Evolutionary conservation across 2,113 vertebrate species (phyloP), one percentile per base, ranked within the genome.

Genomic region (Ardeotis arabs): DNA sequence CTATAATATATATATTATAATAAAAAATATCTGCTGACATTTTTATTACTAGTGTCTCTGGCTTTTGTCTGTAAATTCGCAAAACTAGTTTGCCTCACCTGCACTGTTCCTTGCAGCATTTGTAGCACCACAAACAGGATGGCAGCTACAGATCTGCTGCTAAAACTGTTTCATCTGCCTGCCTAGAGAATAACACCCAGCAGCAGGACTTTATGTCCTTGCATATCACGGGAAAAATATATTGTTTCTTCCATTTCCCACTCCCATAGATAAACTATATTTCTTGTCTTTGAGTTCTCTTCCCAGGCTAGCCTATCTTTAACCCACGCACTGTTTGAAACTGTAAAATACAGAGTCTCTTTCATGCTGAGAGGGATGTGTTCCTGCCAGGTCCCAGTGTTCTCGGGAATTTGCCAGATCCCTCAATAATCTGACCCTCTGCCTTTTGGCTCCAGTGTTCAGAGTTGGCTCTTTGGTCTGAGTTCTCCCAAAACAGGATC

Each of bases 331-430:
- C 80, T 66, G 22, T 79, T 62, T 68, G 83, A 56, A 78, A 28
- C 35, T 41, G 7, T 20, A 10, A 69, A 93, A 95, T 78, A 96
- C 90, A 97, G 80, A 92, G 91, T 20, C n/a, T 66, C 84, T 95
- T 96, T 93, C 94, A 95, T 82, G 74, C 11, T 0, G 64, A 56
- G 62, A 87, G 86, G 53, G 60, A 93, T 79, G 75, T 88, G 64
- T 73, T 92, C 77, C 80, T 96, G 96, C 86, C 90, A 96, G 86
- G 58, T 70, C 90, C 80, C 64, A 87, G 73, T 66, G 95, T 95
- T 95, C 94, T 87, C 75, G 88, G 96, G 96, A 93, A 90, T 92
- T 93, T 96, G 93, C 95, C 95, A 96, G 95, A 69, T 81, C 80
- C 56, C 94, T 94, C 83, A 95, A 85, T 56, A 86, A 95, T 45